Conservation (phyloP, 2,888 invertebrate species). For the Athetis lepigone region DNA sequence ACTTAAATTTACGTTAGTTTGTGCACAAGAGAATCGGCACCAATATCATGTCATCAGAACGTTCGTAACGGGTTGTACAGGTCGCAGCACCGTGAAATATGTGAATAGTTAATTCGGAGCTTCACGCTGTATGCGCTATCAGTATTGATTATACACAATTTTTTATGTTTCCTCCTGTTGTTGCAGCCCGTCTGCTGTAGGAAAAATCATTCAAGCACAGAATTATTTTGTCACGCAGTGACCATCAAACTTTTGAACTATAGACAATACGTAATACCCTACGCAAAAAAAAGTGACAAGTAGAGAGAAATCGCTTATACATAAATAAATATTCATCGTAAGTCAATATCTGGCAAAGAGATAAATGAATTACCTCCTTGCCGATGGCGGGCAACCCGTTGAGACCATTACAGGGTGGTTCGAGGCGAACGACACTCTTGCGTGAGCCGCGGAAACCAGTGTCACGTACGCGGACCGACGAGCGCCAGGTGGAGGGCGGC, state of each 20-base stretch:
- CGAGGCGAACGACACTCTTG: conserved; percentile 92
- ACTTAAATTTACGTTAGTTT: too few species aligned
- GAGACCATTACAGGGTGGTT: conserved; percentile 92
- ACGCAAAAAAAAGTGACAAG: not conserved
- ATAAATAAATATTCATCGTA: conserved; percentile 33
- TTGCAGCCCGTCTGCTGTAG: conserved; percentile 14
- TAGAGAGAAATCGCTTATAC: conserved; percentile 19
- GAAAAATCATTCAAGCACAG: conserved; percentile 7
- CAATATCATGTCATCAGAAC: too few species aligned
- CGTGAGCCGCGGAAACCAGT: conserved; percentile 92
- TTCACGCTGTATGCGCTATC: conserved; percentile 56
- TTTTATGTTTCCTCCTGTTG: conserved; percentile 13
- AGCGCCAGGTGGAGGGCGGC: conserved; percentile 90
- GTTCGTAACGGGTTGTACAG: conserved; percentile 37
- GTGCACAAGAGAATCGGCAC: too few species aligned
- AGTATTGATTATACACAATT: conserved; percentile 61
- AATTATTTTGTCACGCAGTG: not conserved
- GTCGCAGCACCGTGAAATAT: conserved; percentile 37
- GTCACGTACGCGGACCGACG: conserved; percentile 92
- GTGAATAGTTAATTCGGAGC: conserved; percentile 64
- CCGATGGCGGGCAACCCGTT: conserved; percentile 90
- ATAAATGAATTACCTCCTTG: conserved; percentile 89
- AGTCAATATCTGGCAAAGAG: conserved; percentile 75
- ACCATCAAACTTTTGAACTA: not conserved
- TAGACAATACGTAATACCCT: not conserved